A percentile compares a stretch with the other conserved stretches of the same genome.
phyloP scores from a whole-genome alignment of 2,888 invertebrate species.

The Hoplodrina ambigua region DNA sequence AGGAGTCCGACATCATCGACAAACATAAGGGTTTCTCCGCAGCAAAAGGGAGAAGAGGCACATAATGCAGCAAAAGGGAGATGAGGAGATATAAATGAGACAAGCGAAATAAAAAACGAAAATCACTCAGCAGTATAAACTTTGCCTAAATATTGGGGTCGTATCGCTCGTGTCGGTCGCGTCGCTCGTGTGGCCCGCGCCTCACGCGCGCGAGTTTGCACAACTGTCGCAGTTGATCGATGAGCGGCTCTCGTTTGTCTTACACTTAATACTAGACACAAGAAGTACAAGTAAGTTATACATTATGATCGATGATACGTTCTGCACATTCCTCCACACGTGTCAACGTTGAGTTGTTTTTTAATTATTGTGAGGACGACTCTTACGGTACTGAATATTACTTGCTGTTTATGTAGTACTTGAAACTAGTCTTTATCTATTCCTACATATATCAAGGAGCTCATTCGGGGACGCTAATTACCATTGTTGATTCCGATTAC shows the following conservation, averaged over 20 bases:
- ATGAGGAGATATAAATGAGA: too few species aligned
- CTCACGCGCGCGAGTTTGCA: conserved; percentile 1
- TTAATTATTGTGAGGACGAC: background rate
- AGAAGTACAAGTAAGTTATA: conserved; percentile 14
- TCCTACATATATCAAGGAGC: background rate
- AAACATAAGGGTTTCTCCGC: too few species aligned
- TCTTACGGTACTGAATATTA: background rate
- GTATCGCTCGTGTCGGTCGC: background rate
- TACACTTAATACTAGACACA: background rate
- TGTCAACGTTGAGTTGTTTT: conserved; percentile 6
- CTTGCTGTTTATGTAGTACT: too few species aligned
- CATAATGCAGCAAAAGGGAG: too few species aligned
- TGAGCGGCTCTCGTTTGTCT: conserved; percentile 11
- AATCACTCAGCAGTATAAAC: too few species aligned
- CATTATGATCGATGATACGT: conserved; percentile 42
- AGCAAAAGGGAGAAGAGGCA: too few species aligned
- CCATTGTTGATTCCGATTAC: too few species aligned
- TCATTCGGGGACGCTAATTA: background rate
- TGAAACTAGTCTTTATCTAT: background rate
- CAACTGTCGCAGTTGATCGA: conserved; percentile 44
- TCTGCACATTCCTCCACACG: conserved; percentile 2
- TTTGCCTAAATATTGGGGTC: background rate
- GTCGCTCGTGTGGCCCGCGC: background rate
- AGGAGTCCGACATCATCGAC: too few species aligned
- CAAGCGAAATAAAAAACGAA: too few species aligned